Evolutionary conservation across 2,113 vertebrate genomes (phyloP).

Genomic region (Petaurus breviceps): DNA sequence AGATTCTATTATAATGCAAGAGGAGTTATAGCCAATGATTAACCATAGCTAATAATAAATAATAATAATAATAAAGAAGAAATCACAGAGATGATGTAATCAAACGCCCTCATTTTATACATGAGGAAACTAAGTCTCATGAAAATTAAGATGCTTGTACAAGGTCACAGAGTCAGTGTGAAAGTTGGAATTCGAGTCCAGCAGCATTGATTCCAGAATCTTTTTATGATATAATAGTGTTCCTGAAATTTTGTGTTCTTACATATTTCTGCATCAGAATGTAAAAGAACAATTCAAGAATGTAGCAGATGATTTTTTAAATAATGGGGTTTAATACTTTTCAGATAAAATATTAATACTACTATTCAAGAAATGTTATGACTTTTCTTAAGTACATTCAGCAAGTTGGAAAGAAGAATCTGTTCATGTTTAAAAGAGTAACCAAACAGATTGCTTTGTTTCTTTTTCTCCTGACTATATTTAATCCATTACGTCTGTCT

Average conservation of each 20-base stretch:
- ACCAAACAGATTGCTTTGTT: neutral
- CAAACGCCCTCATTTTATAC: no score
- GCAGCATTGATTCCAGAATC: no score
- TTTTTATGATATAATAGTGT: no score
- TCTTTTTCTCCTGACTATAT: neutral
- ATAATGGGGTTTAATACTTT: neutral
- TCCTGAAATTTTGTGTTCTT: no score
- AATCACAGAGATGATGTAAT: no score
- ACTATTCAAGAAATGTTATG: neutral
- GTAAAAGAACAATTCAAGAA: neutral
- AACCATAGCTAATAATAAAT: no score
- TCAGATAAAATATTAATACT: neutral
- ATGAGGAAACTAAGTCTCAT: no score
- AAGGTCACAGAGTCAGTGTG: no score
- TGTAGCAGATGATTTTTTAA: neutral
- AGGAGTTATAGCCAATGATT: neutral
- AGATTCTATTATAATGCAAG: neutral
- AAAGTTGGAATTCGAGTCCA: no score
- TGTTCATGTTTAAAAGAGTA: neutral
- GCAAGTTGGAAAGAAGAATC: neutral
- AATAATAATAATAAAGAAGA: no score
- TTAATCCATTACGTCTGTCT: neutral
- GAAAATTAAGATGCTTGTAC: no score
- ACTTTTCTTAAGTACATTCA: neutral
- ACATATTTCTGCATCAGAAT: no score